Evolutionary conservation across 2,888 invertebrate genomes (phyloP), one percentile per base, ranked within the genome.

Genomic region (Idaea aversata): DNA sequence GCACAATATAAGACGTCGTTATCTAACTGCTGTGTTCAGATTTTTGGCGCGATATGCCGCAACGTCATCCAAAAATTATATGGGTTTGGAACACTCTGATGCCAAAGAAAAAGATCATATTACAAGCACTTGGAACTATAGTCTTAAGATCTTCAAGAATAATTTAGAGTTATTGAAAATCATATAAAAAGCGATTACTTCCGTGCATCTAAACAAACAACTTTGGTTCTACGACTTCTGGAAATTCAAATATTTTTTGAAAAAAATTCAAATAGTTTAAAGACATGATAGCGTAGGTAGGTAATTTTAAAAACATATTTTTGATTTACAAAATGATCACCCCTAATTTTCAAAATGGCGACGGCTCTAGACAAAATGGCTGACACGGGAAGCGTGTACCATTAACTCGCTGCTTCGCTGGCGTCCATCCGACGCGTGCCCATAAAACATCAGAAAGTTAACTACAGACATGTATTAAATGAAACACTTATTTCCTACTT

Each of bases 341-440:
- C 64, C 62, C 64, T 64, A 34, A 59, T 25, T 1, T 13, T 2
- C 25, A 15, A 59, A 59, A 57, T 36, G 25, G 61, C 15, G 57
- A 13, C 38, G 16, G 15, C 15, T 57, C 57, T 16, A 34, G 47
- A 67, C 70, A 70, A 73, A 67, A 68, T 68, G 67, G 66, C 65
- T 36, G 62, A 64, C 65, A 63, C 67, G 68, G 74, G 75, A 74
- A 71, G 65, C 63, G 61, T 16, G 63, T 60, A 62, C 70, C 75
- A 71, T 72, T 74, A 74, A 63, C 25, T 25, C 36, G 13, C 13
- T 47, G 13, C 7, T 66, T 65, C 61, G 63, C 63, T 61, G 67
- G 61, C 68, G 68, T 61, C 68, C 65, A 63, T 57, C 65, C 62
- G 68, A 59, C 64, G 66, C 36, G 16, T 59, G 25, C 16, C 34